Conservation (phyloP, 2,113 vertebrate genomes). For the Ramphastos sulfuratus region DNA sequence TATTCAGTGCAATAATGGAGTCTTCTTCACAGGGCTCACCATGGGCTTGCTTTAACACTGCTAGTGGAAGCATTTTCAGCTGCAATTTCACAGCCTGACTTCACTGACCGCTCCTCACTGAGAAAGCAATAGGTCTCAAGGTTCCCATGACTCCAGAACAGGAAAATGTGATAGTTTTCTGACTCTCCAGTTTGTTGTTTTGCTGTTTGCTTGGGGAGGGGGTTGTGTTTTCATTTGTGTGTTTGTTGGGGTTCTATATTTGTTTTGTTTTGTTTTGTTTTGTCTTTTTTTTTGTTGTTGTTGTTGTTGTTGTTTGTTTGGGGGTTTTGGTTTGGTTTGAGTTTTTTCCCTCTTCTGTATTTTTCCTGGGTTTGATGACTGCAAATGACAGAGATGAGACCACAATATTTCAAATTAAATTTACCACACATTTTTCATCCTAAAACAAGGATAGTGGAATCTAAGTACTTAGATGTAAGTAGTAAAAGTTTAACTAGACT, state of each 20-base stretch:
- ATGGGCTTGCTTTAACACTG: not conserved
- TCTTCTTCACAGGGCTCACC: not conserved
- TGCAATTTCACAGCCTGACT: not conserved
- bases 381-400: not conserved
- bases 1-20: not conserved
- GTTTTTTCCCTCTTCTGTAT: not conserved
- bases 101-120: not conserved
- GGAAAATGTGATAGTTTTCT: not conserved
- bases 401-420: not conserved
- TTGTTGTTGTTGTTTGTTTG: too few relatives aligned
- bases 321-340: too few relatives aligned
- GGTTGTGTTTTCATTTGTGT: too few relatives aligned
- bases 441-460: not conserved
- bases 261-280: not conserved
- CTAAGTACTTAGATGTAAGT: not conserved
- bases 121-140: not conserved
- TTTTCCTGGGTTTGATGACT: not conserved
- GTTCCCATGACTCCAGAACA: not conserved
- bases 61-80: not conserved
- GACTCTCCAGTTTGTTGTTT: not conserved
- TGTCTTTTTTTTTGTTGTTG: too few relatives aligned
- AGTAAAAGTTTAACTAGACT: not conserved
- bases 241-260: too few relatives aligned
- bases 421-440: not conserved
- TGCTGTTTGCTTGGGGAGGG: too few relatives aligned